Percentiles rank a stretch among this genome's conserved stretches.
These are phyloP conservation scores for Thyatira batis DNA, from an alignment of 2,888 invertebrate genomes.

Conservation along the genomic window DNA sequence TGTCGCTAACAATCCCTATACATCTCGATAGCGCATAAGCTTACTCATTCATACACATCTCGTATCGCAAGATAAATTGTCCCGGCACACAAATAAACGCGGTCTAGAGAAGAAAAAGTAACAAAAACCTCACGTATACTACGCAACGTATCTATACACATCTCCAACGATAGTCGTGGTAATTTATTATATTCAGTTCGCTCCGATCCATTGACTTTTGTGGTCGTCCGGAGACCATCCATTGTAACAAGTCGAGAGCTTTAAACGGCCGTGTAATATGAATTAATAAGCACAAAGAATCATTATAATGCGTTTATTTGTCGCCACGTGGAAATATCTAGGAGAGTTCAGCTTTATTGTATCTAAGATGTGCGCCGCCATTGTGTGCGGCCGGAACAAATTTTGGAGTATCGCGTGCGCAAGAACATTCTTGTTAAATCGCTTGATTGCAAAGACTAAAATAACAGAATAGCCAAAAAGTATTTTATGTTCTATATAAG, in stretches of 20 bases:
- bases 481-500: too few relatives aligned
- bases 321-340: conserved; percentile 58
- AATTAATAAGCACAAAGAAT: conserved; percentile 81
- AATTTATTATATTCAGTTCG: conserved; percentile 78
- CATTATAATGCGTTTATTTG: conserved; percentile 76
- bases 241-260: conserved; percentile 74
- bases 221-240: conserved; percentile 66
- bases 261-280: conserved; percentile 81
- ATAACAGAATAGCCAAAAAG: conserved; percentile 4
- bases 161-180: conserved; percentile 65
- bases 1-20: conserved; percentile 50
- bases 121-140: conserved; percentile 61
- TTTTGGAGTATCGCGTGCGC: conserved; percentile 72
- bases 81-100: conserved; percentile 73
- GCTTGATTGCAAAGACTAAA: conserved; percentile 42
- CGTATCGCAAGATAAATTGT: conserved; percentile 78
- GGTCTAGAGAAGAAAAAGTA: conserved; percentile 58
- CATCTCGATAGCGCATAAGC: conserved; percentile 61
- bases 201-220: conserved; percentile 77
- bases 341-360: conserved; percentile 53
- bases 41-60: conserved; percentile 72
- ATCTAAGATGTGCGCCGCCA: conserved; percentile 42
- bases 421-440: conserved; percentile 46
- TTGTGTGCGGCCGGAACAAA: conserved; percentile 69
- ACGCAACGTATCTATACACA: conserved; percentile 50